Base-by-base conservation (phyloP, 2,113 vertebrate genomes). In the Aleadryas rufinucha region DNA sequence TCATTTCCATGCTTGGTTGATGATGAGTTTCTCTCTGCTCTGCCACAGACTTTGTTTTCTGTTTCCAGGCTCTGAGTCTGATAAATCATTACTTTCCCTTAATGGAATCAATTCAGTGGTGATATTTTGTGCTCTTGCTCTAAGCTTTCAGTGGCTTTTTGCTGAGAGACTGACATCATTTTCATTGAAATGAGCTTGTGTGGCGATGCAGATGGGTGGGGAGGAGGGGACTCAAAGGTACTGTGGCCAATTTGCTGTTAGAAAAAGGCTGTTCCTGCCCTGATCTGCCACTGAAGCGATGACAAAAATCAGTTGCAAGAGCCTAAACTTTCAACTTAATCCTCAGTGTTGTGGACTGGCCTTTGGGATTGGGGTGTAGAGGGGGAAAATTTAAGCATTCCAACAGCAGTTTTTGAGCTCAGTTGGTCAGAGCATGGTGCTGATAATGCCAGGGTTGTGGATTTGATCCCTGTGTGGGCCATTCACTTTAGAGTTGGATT, bases 41-140 rank as follows among this genome's bases (percentile, higher is more conserved):
- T 89, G 60, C 66, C 78, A 69, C 84, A 70, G 81, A 65, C 65
- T 74, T 84, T 97, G 90, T 92, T 97, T 90, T 94, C 66, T 93
- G 68, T 90, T 96, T 94, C 75, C 56, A 81, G 75, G 71, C 71
- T 82, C 70, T 0, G 1, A 94, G 71, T 57, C 87, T 95, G 82
- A 91, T 77, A 93, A 94, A 95, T 95, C 87, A 66, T 93, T 93
- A 85, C 91, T 94, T 96, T 95, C 47, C 88, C 66, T 92, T 77
- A 96, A 96, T 97, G 92, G 92, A 96, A 92, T 96, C 92, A 80
- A 74, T 93, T 88, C 78, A 86, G 63, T 70, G 53, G 72, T 95
- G 56, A 50, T 79, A 66, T 60, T 94, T 44, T 6, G 7, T 90
- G 65, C 70, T 89, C 39, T 91, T 80, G 59, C 89, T 95, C 22